Conservation (phyloP, 1,140 invertebrate genomes). For the Oedothorax gibbosus region DNA sequence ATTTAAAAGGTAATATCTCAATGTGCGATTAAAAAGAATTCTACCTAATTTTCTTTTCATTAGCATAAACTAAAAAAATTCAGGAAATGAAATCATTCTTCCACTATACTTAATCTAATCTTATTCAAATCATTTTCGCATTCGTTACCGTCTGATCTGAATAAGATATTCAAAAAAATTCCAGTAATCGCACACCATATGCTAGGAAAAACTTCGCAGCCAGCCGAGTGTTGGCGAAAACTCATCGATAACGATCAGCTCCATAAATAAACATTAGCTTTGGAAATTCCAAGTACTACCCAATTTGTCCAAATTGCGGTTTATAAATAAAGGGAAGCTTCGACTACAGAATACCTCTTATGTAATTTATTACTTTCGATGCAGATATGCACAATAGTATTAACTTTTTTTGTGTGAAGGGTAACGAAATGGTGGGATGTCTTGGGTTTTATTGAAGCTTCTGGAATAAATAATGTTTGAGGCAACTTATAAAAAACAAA, state of each 20-base stretch:
- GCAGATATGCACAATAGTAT: slow-evolving; percentile 19
- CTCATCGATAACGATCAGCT: slow-evolving; percentile 49
- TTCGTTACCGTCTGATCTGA: neutral
- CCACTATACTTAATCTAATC: no score
- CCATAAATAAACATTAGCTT: slow-evolving; percentile 54
- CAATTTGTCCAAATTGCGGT: slow-evolving; percentile 51
- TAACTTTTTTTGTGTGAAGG: neutral
- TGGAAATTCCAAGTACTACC: slow-evolving; percentile 27
- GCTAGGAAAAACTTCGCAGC: neutral
- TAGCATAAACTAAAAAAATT: no score
- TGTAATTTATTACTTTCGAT: slow-evolving; percentile 37
- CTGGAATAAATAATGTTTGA: no score
- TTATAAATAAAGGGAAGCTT: slow-evolving; percentile 47
- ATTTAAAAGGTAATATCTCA: no score
- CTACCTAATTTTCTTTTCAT: no score
- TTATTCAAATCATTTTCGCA: no score
- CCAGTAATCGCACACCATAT: slow-evolving; percentile 6
- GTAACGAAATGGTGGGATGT: no score
- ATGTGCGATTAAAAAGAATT: no score
- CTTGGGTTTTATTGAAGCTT: no score
- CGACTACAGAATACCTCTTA: slow-evolving; percentile 43
- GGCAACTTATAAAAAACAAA: no score
- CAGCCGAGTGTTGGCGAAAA: slow-evolving; percentile 4
- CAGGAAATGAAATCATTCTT: no score
- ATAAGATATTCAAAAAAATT: slow-evolving; percentile 46